Evolutionary conservation across 2,888 invertebrate species (phyloP), one percentile per base, ranked within the genome.

Genomic region (Drosophila antonietae): DNA sequence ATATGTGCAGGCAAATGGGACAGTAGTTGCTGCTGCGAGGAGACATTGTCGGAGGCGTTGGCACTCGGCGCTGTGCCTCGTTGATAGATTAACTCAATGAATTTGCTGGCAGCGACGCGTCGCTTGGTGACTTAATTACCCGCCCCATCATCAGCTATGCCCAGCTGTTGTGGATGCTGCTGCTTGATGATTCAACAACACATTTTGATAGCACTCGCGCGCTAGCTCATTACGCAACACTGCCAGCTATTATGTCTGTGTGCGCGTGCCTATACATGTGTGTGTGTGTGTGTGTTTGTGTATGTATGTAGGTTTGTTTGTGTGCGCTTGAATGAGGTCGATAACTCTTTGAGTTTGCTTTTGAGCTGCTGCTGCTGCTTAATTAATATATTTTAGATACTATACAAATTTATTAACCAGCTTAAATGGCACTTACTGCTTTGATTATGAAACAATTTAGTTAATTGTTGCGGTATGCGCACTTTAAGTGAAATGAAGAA

Each of bases 21-120:
- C 53, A 52, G 44, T 41, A 75, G 55, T 55, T 55, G 55, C n/a
- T 1, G 55, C 55, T 39, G 53, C 10, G 35, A 33, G 52, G 52
- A 18, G 52, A 35, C 52, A 52, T 2, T n/a, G 37, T 2, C 23
- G 23, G 14, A 23, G 53, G 53, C 53, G 53, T 37, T 12, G 44
- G 52, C 35, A 49, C 51, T 47, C 59, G 31, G 31, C 33, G 35
- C 37, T 57, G 43, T 64, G 73, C 62, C 63, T 78, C 62, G 65
- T 78, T 83, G 83, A 83, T 88, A 88, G 83, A 83, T 83, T 83
- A 83, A 83, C 78, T 78, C 78, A 73, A 86, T 83, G 77, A 63
- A 83, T 65, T 72, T 67, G 71, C 62, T 83, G 89, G 83, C 83
- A 83, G 60, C 65, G 55, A 64, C 60, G 60, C 65, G 55, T 62